Evolutionary conservation across 2,113 vertebrate species (phyloP), one percentile per base, ranked within the genome.

Genomic region (Thymallus thymallus): DNA sequence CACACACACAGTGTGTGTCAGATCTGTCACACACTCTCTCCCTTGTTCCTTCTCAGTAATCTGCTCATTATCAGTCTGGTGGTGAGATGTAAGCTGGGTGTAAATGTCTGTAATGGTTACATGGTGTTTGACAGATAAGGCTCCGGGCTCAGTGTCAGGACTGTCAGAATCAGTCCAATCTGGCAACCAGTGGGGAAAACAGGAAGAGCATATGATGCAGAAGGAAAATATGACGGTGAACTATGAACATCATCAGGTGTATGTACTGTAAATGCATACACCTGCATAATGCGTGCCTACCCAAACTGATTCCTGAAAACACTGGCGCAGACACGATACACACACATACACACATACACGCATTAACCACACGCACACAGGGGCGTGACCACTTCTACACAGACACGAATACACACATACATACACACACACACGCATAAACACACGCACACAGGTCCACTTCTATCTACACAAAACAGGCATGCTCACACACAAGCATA

Each of bases 41-140:
- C 12, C 68, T 7, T 41, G 35, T 0, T 41, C 7, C 9, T 2
- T 79, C 30, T 46, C 32, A 51, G 70, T 78, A 65, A 81, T 77
- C 72, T 82, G 56, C 69, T 58, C 61, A 45, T 66, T 80, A 82
- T 84, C 78, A 72, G 77, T 67, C 78, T 87, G 32, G 30, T 63
- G 48, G 48, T 18, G 48, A 18, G 80, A 85, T 85, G 88, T 86
- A 88, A 88, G 75, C 80, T 75, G 62, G 68, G 69, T 87, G 88
- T 83, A 86, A 86, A 88, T 80, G 69, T 32, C 69, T 69, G 66
- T 64, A 80, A 86, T 88, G 71, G 84, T 83, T 72, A 76, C 69
- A 71, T 78, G 75, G 69, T 71, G 74, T 74, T 79, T 72, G 86
- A 83, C 65, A 71, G 79, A 86, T 85, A 80, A 81, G 68, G 76